Conservation (phyloP, 2,113 vertebrate species). For the Falcunculus frontatus region DNA sequence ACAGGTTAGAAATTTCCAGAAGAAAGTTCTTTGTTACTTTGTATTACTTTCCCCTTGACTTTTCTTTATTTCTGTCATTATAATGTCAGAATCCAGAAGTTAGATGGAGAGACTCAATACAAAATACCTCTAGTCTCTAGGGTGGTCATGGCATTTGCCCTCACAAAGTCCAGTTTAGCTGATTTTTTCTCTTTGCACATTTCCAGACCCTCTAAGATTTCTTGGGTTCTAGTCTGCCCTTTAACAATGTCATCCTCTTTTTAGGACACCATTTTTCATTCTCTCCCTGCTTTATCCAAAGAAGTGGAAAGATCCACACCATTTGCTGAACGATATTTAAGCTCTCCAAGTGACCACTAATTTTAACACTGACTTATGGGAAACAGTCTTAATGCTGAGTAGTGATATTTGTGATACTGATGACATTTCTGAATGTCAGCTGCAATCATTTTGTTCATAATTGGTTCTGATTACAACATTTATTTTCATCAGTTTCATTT, state of each 20-base stretch:
- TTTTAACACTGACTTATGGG: background rate
- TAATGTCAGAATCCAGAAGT: background rate
- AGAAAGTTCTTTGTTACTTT: background rate
- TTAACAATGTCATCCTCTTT: background rate
- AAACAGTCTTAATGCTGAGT: background rate
- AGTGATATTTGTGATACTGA: background rate
- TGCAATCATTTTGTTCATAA: background rate
- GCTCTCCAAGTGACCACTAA: background rate
- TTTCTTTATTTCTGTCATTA: background rate
- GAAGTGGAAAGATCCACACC: constrained; percentile 12
- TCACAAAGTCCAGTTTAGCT: background rate
- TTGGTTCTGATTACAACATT: constrained; percentile 1
- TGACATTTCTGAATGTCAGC: background rate
- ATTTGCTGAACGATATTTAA: background rate
- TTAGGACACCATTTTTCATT: background rate
- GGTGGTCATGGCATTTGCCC: background rate
- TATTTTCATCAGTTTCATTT: constrained; percentile 27
- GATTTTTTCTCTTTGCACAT: background rate
- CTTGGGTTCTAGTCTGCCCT: background rate
- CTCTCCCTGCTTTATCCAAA: background rate
- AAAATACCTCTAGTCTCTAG: background rate
- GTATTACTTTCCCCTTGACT: background rate
- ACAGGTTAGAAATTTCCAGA: background rate
- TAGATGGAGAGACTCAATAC: background rate
- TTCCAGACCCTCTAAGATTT: background rate